These are phyloP conservation scores for Aphidius gifuensis DNA, from an alignment of 1,140 invertebrate species.

Conservation along the genomic window DNA sequence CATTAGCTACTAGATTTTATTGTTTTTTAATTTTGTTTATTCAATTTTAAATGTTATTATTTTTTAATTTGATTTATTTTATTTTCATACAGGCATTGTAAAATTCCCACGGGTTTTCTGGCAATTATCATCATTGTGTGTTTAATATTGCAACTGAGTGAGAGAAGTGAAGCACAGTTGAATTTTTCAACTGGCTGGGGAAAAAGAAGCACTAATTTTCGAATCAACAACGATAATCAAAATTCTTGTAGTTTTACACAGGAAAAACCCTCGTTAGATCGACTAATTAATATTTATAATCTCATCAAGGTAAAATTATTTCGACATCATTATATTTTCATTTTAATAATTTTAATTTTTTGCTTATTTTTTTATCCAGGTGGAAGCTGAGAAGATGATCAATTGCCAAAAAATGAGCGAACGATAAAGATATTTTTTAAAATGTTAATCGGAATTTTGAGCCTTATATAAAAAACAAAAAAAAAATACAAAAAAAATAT, in stretches of 20 bases:
- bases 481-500: no score
- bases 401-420: conserved; percentile 16
- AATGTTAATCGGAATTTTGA: no score
- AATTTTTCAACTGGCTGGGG: conserved; percentile 51
- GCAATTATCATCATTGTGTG: conserved; percentile 30
- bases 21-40: background rate
- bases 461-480: background rate
- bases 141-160: conserved; percentile 24
- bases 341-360: background rate
- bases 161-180: conserved; percentile 37
- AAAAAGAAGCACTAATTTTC: conserved; percentile 36
- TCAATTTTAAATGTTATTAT: background rate
- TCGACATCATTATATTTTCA: background rate
- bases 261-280: conserved; percentile 8
- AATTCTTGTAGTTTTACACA: background rate
- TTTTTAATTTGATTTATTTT: conserved; percentile 11
- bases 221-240: conserved; percentile 19
- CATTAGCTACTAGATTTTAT: background rate
- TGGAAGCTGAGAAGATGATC: conserved; percentile 4
- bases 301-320: conserved; percentile 4
- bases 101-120: conserved; percentile 23
- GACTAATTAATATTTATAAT: conserved; percentile 15
- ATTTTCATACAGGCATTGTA: conserved; percentile 25
- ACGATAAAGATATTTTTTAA: background rate
- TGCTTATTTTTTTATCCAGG: background rate